Evolutionary conservation across 1,140 invertebrate genomes (phyloP), one percentile per base, ranked within the genome.

Genomic region (Scaptomyza pallida): DNA sequence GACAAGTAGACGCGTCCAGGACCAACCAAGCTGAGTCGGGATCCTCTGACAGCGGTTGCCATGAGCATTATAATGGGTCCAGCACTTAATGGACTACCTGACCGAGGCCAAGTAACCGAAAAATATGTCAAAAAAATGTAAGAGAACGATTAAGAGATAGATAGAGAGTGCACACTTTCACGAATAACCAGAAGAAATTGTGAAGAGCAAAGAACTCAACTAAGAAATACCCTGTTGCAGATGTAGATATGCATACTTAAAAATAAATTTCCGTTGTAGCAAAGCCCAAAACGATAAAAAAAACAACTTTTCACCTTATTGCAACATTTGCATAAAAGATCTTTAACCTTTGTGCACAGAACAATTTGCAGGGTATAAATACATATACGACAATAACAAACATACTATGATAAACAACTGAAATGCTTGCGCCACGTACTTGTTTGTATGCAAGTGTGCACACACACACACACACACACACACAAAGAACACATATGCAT

Each of bases 361-460:
- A 30, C 26, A 9, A 8, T 9, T 6, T 21, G 33, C 9, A 63
- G 50, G 43, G 62, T 71, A 70, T 21, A 33, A n/a, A 50, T 23
- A 13, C 37, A 44, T 40, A 61, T 48, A 51, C 5, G 5, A 30
- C 13, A 61, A 55, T 12, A n/a, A n/a, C n/a, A n/a, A n/a, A n/a
- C n/a, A 3, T 37, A 54, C 52, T 44, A 44, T 68, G 70, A 55
- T 61, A 72, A 68, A 68, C 70, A 72, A 72, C 43, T 55, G 69
- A 72, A 71, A 71, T 71, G 54, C 62, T 71, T 52, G 54, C 13
- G 41, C 68, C 52, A 65, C 41, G 19, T 37, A 56, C 33, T 8
- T 37, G 13, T 15, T 19, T 47, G 19, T 17, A 21, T 13, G 17
- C 35, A 19, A 21, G 12, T 40, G 33, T 12, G 12, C 2, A 5